Base-by-base conservation (phyloP, 2,888 invertebrate genomes). In the Trichopria drosophilae region DNA sequence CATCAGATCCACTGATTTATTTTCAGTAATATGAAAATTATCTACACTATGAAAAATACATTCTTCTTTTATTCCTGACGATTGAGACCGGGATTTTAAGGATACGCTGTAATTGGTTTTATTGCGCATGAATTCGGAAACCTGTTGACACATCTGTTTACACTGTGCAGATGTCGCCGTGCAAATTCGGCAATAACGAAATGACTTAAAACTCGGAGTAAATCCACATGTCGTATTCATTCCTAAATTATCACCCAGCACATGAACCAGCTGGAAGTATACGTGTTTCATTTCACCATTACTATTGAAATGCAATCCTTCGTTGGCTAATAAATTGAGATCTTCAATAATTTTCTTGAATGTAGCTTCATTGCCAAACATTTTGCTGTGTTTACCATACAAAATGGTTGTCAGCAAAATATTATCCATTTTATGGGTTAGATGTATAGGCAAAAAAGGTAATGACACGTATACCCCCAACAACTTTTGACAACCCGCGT, bases 401-500 rank as follows among this genome's bases (percentile, higher is more conserved):
- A 36, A 26, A 3, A 54, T 29, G 1, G 28, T 31, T n/a, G 37
- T 23, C 12, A 54, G 29, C 16, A 51, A 48, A 37, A 55, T 28
- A 45, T 51, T 48, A 9, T 42, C 6, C 7, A 31, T 5, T 26
- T 44, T 50, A 12, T 12, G 36, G 16, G 16, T 32, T 13, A 41
- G 2, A 20, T 51, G 51, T 20, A 43, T 50, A 20, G 54, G 50
- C 19, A 55, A 23, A 13, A 42, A 49, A 20, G 45, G 40, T 3
- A 50, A 5, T 5, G 45, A 55, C n/a, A 40, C 35, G 15, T 56
- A 56, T n/a, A 19, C 12, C n/a, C 50, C 48, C 1, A 41, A 41
- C 6, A 56, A 22, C 35, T 56, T 56, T 34, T 47, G 28, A 36
- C 53, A 32, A 10, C 51, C 56, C 3, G 37, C 32, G 31, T 55